Base-by-base conservation (phyloP, 2,797 vertebrate species). In the Linurgus olivaceus region DNA sequence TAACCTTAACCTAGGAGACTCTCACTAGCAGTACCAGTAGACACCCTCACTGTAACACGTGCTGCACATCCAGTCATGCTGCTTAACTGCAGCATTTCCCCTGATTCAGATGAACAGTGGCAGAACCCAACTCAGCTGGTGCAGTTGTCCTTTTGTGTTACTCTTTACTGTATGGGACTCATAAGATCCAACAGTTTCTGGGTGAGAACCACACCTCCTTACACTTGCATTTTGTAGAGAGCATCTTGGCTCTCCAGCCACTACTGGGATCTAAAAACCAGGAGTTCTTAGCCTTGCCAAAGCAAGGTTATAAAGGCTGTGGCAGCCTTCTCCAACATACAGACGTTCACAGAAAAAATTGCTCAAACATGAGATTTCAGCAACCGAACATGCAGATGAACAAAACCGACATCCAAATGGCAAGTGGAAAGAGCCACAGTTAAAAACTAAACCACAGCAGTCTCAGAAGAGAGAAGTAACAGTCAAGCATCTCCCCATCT, bases 401-500 rank as follows among this genome's bases (percentile, higher is more conserved):
- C 84, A 95, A 96, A 96, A 96, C 91, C 3, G 57, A 95, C 92
- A 95, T 89, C 92, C 94, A 97, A 97, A 96, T 83, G 90, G 87
- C 91, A 96, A 96, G 81, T 83, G 72, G 92, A 97, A 96, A 97
- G 96, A 95, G 74, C 77, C 97, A 96, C 96, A 92, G 96, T 96
- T 97, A 97, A 97, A 84, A 97, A 96, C 91, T 96, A 97, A 97
- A 97, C 97, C 95, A 97, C 96, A 97, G 93, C 80, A 93, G 88
- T 93, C 93, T 93, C 77, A 95, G 96, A 97, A 98, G 90, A 94
- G 90, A 97, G 96, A 97, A 97, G 96, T 96, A 96, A 87, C 90
- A 85, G 83, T 47, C 37, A n/a, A 86, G 33, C 17, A 62, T 40
- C 62, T 88, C 75, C n/a, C 20, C 3, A 51, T 75, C 58, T 75